phyloP scores from a whole-genome alignment of 1,140 invertebrate genomes.

The Sycobia sp. region DNA sequence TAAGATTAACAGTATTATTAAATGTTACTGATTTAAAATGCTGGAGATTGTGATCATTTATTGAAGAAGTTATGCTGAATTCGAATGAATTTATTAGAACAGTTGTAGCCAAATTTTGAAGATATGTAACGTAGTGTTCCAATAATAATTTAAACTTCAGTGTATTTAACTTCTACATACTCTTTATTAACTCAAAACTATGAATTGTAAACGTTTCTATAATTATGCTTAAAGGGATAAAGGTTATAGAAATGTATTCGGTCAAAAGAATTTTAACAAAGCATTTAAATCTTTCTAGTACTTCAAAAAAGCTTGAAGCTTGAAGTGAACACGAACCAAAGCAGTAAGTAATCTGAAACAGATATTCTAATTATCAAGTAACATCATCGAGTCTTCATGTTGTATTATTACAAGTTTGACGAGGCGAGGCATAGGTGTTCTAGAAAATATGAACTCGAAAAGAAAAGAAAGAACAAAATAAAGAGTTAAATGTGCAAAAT shows the following conservation, averaged over 20 bases:
- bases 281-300: conserved; percentile 34
- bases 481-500: conserved; percentile 8
- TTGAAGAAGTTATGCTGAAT: too few relatives aligned
- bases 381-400: conserved; percentile 20
- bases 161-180: not conserved
- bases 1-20: too few relatives aligned
- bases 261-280: conserved; percentile 17
- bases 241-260: not conserved
- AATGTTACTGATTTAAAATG: too few relatives aligned
- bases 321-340: conserved; percentile 25
- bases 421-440: conserved; percentile 20
- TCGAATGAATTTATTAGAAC: too few relatives aligned
- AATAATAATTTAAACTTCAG: too few relatives aligned
- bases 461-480: conserved; percentile 7
- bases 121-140: too few relatives aligned
- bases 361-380: conserved; percentile 25
- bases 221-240: conserved; percentile 1
- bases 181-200: too few relatives aligned
- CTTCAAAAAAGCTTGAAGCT: conserved; percentile 29
- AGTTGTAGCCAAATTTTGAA: too few relatives aligned
- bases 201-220: conserved; percentile 1
- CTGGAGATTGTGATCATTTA: too few relatives aligned
- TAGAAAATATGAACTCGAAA: conserved; percentile 9
- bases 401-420: conserved; percentile 10
- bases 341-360: conserved; percentile 24